Evolutionary conservation across 2,113 vertebrate genomes (phyloP), one percentile per base, ranked within the genome.

Genomic region (Cinclus mexicanus): DNA sequence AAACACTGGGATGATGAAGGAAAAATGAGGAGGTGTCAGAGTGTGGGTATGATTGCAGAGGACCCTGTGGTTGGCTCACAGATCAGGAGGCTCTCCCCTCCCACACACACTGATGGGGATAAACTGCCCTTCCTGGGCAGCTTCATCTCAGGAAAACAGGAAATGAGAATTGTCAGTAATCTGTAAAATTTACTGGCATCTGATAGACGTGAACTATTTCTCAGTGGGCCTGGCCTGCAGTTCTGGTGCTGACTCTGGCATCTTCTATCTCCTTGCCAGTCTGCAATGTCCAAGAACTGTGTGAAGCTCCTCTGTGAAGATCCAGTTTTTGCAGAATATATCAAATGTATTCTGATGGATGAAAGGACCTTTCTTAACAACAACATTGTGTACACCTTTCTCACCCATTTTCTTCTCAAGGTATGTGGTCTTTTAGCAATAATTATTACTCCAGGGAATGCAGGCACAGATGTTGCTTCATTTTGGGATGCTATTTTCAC

Each of bases 281-380:
- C 99, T 12, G 93, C 98, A 0, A 97, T 99, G 98, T 99, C 99
- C 26, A 99, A 99, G 97, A 99, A 99, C 35, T 99, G 99, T 33
- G 98, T 99, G 92, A 99, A 99, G 97, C 98, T 99, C 87, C 98
- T 99, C 89, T 99, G 99, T 74, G 99, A 99, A 96, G 99, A 99
- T 87, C 99, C 99, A 0, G 99, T 99, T 69, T 99, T 99, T 95
- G 99, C 99, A 86, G 99, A 99, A 96, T 99, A 99, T 95, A 99
- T 99, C 94, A 99, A 99, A 92, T 99, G 99, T 76, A 99, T 99
- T 96, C 98, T 99, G 94, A 99, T 99, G 99, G 99, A 99, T 65
- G 99, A 99, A 98, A 98, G 99, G 94, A 98, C 98, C 74, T 99
- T 99, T 84, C 98, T 99, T 57, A 99, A 99, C 98, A 99, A 99